phyloP scores from a whole-genome alignment of 2,888 invertebrate species.

The Cyclophora punctaria region DNA sequence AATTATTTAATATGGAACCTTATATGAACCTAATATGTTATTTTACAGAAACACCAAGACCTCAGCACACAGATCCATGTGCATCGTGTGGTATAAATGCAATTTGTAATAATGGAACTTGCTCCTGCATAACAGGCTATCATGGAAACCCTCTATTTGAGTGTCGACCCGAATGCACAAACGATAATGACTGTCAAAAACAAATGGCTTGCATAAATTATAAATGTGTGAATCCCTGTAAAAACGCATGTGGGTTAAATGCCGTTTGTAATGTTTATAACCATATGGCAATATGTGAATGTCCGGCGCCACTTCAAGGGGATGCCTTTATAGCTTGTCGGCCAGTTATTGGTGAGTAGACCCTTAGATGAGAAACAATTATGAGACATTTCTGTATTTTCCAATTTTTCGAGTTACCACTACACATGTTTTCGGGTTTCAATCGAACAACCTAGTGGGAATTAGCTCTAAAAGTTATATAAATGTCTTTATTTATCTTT shows the following conservation, averaged over 20 bases:
- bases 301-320: constrained; percentile 81
- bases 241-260: constrained; percentile 80
- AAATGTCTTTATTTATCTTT: too few species aligned
- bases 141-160: constrained; percentile 80
- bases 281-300: constrained; percentile 86
- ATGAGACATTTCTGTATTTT: too few species aligned
- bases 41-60: constrained; percentile 48
- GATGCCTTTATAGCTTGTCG: constrained; percentile 85
- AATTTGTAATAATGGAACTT: constrained; percentile 74
- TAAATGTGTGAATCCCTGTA: constrained; percentile 85
- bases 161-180: constrained; percentile 86
- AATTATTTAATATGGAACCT: background rate
- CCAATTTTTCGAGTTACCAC: too few species aligned
- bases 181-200: constrained; percentile 82
- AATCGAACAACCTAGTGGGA: too few species aligned
- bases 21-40: constrained; percentile 4
- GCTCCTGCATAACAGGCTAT: constrained; percentile 77
- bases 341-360: constrained; percentile 59
- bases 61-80: constrained; percentile 67
- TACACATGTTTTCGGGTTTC: too few species aligned
- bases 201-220: constrained; percentile 81
- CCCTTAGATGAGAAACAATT: too few species aligned
- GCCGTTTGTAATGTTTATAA: constrained; percentile 85
- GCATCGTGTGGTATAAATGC: constrained; percentile 80
- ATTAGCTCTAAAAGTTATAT: too few species aligned